Evolutionary conservation across 2,113 vertebrate species (phyloP), one percentile per base, ranked within the genome.

Genomic region (Perca fluviatilis): DNA sequence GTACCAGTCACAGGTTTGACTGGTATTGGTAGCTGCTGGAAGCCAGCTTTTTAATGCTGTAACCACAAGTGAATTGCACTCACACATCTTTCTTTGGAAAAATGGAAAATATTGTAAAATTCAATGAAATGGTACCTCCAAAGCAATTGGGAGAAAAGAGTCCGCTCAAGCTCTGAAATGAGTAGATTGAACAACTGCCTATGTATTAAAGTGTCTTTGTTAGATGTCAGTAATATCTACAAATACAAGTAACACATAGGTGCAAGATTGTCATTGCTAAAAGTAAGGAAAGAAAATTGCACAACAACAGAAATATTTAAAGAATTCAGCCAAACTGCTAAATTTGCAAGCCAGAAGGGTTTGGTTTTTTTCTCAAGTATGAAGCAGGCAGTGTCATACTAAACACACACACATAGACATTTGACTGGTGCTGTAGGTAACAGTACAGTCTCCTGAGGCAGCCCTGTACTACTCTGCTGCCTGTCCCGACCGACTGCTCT

Each of bases 371-470:
- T 46, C 54, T 80, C 30, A 10, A 43, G 57, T 43, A 19, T 57
- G 53, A 73, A 60, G 54, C 51, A 74, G 58, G 21, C 70, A 40
- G 53, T 53, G 72, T 83, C 80, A 80, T 56, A 77, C 21, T 61
- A 9, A 40, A 54, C 72, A 62, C 62, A 56, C 58, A 54, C 56
- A 73, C 30, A n/a, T n/a, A 71, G n/a, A 71, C 69, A 50, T 70
- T 66, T 79, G 73, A 76, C 63, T 73, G 63, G 19, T 73, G 73
- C 74, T 79, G 54, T 30, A 72, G 88, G 79, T 86, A 89, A 75
- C 72, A 68, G 72, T 21, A 65, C 7, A 54, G 63, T 83, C 85
- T 81, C 90, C 72, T 9, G 60, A 84, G 84, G 73, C 66, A 54
- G 27, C 30, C 11, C 36, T 75, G 66, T 80, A 58, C 75, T 40